Evolutionary conservation across 2,888 invertebrate genomes (phyloP), one percentile per base, ranked within the genome.

Genomic region (Diplolepis rosae): DNA sequence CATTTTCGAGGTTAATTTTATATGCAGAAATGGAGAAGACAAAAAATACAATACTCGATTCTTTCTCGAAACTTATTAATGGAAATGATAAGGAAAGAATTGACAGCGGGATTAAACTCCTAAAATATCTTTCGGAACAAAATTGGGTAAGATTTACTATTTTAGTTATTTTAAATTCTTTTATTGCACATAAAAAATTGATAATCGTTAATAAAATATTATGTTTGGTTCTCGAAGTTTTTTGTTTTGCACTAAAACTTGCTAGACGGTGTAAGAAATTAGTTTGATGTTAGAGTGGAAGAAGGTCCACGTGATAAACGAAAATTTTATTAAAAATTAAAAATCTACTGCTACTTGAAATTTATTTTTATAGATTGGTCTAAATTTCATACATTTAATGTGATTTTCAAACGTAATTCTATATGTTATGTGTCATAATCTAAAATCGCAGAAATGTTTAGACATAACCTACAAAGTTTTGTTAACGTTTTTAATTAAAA

Each of bases 31-130:
- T 39, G 67, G 71, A 69, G 32, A 85, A 79, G 75, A 83, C 86
- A 83, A 83, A 80, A 72, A 84, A 84, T 42, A 87, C 88, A 27
- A 82, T 90, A 68, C 82, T 91, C 30, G 90, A 91, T 74, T 87
- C 86, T 76, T 91, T 91, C 80, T 79, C 87, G 0, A 89, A 89
- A 78, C 79, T 91, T 65, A 85, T 85, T 9, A 85, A 86, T 50
- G 85, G 87, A 56, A 85, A 88, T 4, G 88, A 89, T 65, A 85
- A 85, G 54, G 80, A 87, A 0, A 88, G 91, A 69, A 68, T 90
- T 6, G 87, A 89, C 71, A 89, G 89, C 71, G 89, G 89, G 27
- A 70, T 87, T 5, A 81, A 83, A 71, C 80, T 91, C 66, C 72
- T 91, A 22, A 88, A 87, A 76, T 85, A 91, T 80, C 83, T 91